Base-by-base conservation (phyloP, 2,888 invertebrate species). In the Eretmocerus hayati region DNA sequence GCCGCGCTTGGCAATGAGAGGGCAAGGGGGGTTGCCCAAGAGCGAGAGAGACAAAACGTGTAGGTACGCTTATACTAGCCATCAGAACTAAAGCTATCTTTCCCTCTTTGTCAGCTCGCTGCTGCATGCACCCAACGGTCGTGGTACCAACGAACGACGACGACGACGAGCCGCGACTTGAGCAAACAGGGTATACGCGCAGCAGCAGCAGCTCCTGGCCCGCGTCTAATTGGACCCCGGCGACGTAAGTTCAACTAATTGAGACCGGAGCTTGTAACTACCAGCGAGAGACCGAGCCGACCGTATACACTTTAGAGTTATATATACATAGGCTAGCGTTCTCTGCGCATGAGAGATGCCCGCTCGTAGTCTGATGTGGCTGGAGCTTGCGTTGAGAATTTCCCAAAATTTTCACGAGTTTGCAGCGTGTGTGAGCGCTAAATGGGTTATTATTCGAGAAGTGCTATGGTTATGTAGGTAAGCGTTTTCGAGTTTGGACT, bases 151-250 rank as follows among this genome's bases (percentile, higher is more conserved):
- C 55, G 50, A 49, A 53, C 50, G 52, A n/a, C n/a, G n/a, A n/a
- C 58, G 52, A 40, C 22, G 35, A 37, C 39, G 43, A 42, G 36
- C 23, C 43, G 15, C n/a, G 66, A 67, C 68, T 68, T 62, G 66
- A 65, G 67, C 68, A 69, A 69, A 70, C 69, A 69, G 68, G 66
- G 66, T 65, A 22, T n/a, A n/a, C n/a, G n/a, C n/a, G n/a, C n/a
- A n/a, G n/a, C n/a, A n/a, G n/a, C n/a, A 19, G 48, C 45, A 59
- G 62, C 64, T 66, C 59, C 65, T 66, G 62, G 63, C 63, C 65
- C 62, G 65, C 67, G 65, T 71, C 71, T 71, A 71, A 71, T 71
- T 71, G 71, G 71, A 71, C 71, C 65, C 69, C 63, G 65, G 69
- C 67, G 69, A 69, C 65, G 65, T 68, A 70, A 71, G 69, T 71